Evolutionary conservation across 2,888 invertebrate genomes (phyloP).

Genomic region (Allolobophora icterica): DNA sequence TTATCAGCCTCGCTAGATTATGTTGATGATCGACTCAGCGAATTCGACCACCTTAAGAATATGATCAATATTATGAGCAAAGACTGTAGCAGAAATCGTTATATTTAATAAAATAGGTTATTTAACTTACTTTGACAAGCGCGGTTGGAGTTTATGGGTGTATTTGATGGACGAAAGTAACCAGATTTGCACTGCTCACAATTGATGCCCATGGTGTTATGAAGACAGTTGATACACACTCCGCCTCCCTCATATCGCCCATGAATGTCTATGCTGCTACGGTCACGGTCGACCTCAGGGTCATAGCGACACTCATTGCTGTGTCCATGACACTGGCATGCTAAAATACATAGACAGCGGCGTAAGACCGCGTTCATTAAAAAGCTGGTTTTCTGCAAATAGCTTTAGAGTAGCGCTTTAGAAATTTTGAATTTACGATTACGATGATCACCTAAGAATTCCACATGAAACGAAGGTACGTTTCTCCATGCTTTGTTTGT

Average conservation of each 20-base stretch:
- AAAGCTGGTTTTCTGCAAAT: too few species aligned
- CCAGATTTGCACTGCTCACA: constrained; percentile 88
- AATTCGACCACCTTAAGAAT: too few species aligned
- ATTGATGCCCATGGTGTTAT: constrained; percentile 93
- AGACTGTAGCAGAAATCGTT: background rate
- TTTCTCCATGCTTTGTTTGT: too few species aligned
- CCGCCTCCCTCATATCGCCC: constrained; percentile 94
- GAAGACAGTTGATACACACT: constrained; percentile 87
- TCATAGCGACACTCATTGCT: constrained; percentile 87
- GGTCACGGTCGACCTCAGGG: constrained; percentile 75
- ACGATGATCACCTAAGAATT: too few species aligned
- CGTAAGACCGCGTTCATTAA: too few species aligned
- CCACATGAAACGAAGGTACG: too few species aligned
- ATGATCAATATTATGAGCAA: too few species aligned
- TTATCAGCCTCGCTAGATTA: too few species aligned
- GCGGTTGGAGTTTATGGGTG: constrained; percentile 82
- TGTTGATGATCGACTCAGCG: too few species aligned
- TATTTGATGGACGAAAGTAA: constrained; percentile 82
- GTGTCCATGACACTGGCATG: constrained; percentile 95
- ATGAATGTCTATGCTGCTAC: constrained; percentile 85
- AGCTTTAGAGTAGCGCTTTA: too few species aligned
- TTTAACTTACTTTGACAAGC: constrained; percentile 86
- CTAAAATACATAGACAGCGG: constrained; percentile 68
- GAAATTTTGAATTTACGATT: too few species aligned
- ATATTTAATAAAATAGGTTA: background rate